Evolutionary conservation across 1,140 invertebrate species (phyloP), one percentile per base, ranked within the genome.

Genomic region (Nebria ingens): DNA sequence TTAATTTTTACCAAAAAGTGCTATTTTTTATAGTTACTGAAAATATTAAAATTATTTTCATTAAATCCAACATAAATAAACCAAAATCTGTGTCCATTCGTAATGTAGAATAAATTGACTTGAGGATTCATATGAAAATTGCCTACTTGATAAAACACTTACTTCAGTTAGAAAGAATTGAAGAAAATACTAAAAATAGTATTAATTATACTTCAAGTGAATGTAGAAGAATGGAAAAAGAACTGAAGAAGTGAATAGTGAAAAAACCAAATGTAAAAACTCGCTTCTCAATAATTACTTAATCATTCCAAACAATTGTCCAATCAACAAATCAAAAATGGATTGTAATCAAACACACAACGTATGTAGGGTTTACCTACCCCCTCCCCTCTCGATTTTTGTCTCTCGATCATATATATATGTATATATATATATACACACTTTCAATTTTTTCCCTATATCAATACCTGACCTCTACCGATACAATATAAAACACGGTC

Each of bases 391-490:
- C 51, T 45, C 15, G 40, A 45, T 4, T 45, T 11, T n/a, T 17
- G 15, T 17, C 15, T 45, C 40, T 45, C 40, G 6, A 45, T 45
- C 40, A 45, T 17, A 6, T 45, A 13, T n/a, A n/a, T n/a, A n/a
- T n/a, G n/a, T n/a, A n/a, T n/a, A n/a, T n/a, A n/a, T n/a, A n/a
- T n/a, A n/a, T 54, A 34, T 23, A 50, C 56, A 15, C 49, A 59
- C 61, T 61, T 59, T 61, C 58, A 58, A n/a, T 58, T 61, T 60
- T 61, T 63, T 58, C 45, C 56, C 55, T 59, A 52, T 63, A 40
- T 49, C 25, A 56, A 51, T 62, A 61, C 57, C 58, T 61, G 62
- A 61, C 58, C 59, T 62, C 59, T 6, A 57, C 55, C 53, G 53
- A 58, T 58, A 58, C 50, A 55, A 51, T 49, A 55, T 40, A 50